Evolutionary conservation across 2,888 invertebrate species (phyloP), one percentile per base, ranked within the genome.

Genomic region (Latrodectus hesperus): DNA sequence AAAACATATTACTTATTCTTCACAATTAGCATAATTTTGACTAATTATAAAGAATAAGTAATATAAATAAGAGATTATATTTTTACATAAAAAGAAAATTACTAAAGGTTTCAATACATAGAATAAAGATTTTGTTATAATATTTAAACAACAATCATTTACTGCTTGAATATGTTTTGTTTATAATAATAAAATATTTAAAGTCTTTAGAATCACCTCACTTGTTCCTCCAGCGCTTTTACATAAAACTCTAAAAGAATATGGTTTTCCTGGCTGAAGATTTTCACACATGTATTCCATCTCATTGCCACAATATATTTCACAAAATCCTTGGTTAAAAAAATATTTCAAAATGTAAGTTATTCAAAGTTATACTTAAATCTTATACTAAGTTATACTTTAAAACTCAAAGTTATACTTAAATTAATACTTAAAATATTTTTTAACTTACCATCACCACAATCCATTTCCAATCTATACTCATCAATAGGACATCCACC

Each of bases 241-340:
- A 92, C 96, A 96, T 90, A 95, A 94, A 88, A 96, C 96, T 90
- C 96, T 94, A 90, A 96, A 94, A 90, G 95, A 94, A 93, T 97
- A 97, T 78, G 95, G 95, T 72, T 95, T 95, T 90, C 96, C 97
- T 79, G 97, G 97, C 90, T 94, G 94, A 90, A 97, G 94, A 74
- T 95, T 95, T 92, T 96, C 96, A 93, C 96, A 96, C 91, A 94
- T 94, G 90, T 95, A 95, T 93, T 97, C 97, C 88, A 94, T 94
- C 89, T 96, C 96, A 81, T 93, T 92, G 10, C 97, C 97, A 84
- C 94, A 93, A 92, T 97, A 97, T 75, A 96, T 94, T 75, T 94
- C 60, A 60, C 60, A 60, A 60, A 60, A 60, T n/a, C 60, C 60
- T 60, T 6, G 2, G 38, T 3, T 38, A 38, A 38, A 38, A 22